Conservation (phyloP, 1,140 invertebrate species). For the Lanistes nyassanus region DNA sequence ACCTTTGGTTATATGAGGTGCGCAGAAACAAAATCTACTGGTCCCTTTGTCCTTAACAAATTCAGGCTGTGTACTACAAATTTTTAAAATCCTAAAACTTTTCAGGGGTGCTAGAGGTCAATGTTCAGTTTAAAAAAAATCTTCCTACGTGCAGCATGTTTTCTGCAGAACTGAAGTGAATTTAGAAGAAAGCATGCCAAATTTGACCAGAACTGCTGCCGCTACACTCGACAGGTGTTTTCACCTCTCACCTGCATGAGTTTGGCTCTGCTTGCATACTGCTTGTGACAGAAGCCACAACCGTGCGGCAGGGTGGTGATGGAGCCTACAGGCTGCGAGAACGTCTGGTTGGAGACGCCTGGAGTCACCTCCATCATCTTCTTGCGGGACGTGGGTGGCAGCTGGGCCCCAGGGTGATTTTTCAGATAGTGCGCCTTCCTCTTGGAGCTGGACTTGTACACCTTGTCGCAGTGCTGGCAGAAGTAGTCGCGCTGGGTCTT, state of each 20-base stretch:
- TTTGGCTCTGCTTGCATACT: conserved; percentile 84
- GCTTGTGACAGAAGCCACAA: conserved; percentile 85
- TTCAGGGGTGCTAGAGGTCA: too few species aligned
- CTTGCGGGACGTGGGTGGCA: conserved; percentile 71
- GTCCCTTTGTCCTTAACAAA: too few species aligned
- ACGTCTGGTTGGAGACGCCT: conserved; percentile 69
- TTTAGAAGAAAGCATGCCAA: not conserved
- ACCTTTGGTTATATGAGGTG: too few species aligned
- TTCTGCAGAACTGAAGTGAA: not conserved
- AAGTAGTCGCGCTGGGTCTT: conserved; percentile 84
- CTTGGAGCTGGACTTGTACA: conserved; percentile 88
- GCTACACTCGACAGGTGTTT: too few species aligned
- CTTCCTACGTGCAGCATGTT: not conserved
- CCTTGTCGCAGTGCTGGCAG: conserved; percentile 87
- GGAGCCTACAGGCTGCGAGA: conserved; percentile 76
- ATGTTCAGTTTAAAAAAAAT: not conserved
- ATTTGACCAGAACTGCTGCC: not conserved
- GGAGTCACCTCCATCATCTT: conserved; percentile 51
- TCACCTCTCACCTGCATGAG: conserved; percentile 70
- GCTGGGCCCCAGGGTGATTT: conserved; percentile 81
- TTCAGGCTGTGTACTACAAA: too few species aligned
- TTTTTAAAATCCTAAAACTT: too few species aligned
- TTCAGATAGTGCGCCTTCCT: conserved; percentile 87
- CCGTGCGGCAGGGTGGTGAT: conserved; percentile 79
- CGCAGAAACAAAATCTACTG: too few species aligned